Evolutionary conservation across 2,888 invertebrate species (phyloP), one percentile per base, ranked within the genome.

Genomic region (Plebejus argus): DNA sequence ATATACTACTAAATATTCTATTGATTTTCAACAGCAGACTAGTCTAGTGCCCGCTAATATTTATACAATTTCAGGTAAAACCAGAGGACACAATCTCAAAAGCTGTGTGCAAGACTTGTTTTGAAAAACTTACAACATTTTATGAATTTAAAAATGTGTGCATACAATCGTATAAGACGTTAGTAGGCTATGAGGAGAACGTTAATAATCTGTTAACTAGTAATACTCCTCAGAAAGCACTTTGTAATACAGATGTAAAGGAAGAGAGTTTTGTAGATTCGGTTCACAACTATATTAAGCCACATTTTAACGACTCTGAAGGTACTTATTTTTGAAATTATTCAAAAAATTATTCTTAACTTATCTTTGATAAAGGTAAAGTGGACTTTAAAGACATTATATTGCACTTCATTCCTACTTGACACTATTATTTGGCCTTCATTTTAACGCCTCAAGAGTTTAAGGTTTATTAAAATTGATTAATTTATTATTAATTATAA

Each of bases 81-180:
- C 82, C 87, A 83, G 87, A 91, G 79, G 88, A 89, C 80, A 81
- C 86, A 35, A 82, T 93, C 18, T 90, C 94, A 3, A 91, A 86
- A 82, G 83, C 88, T n/a, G 78, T 94, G 2, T 94, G 94, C 78
- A 83, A 88, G 77, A 78, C 79, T 23, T 94, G 94, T 79, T 89
- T 88, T 80, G 86, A 88, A 10, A 84, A 89, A 4, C 81, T 94
- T 1, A 83, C 81, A 35, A 89, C 88, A 77, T 89, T 88, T 78
- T 84, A 87, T 0, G 85, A 88, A 78, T 94, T 94, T 80, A 94
- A 94, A 85, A 86, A 83, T 70, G 87, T 85, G 58, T 94, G 93
- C 78, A 85, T 94, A 39, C 84, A 89, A 76, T 90, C 94, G 15
- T 89, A 92, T 78, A 87, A 88, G 53, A 86, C 86, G 56, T 82